Conservation (phyloP, 2,797 vertebrate genomes). For the Todus mexicanus region DNA sequence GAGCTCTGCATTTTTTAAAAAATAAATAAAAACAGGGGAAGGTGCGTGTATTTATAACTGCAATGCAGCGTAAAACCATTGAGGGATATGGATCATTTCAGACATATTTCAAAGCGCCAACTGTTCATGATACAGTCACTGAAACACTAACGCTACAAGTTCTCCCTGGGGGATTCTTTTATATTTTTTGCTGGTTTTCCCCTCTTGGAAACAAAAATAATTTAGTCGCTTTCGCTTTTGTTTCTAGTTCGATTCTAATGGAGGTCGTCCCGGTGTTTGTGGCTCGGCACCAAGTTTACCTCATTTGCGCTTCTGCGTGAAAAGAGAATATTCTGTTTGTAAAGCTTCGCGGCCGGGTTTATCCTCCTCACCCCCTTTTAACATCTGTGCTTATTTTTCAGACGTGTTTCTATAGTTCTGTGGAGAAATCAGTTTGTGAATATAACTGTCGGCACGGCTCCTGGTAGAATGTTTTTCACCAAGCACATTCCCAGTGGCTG, state of each 20-base stretch:
- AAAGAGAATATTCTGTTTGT: background rate
- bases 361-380: background rate
- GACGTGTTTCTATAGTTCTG: background rate
- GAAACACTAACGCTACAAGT: background rate
- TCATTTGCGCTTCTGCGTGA: background rate
- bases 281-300: background rate
- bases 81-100: background rate
- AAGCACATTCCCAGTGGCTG: background rate
- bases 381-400: background rate
- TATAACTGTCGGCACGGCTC: background rate
- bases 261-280: background rate
- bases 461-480: background rate
- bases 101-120: background rate
- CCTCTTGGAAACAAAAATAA: background rate
- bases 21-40: background rate
- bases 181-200: background rate
- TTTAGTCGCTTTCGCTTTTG: conserved; percentile 26
- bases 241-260: background rate
- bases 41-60: background rate
- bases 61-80: background rate
- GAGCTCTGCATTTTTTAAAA: background rate
- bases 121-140: background rate
- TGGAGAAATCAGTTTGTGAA: background rate
- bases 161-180: background rate
- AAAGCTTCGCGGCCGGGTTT: background rate